Evolutionary conservation across 2,888 invertebrate genomes (phyloP), one percentile per base, ranked within the genome.

Genomic region (Lasioglossum figueresi): DNA sequence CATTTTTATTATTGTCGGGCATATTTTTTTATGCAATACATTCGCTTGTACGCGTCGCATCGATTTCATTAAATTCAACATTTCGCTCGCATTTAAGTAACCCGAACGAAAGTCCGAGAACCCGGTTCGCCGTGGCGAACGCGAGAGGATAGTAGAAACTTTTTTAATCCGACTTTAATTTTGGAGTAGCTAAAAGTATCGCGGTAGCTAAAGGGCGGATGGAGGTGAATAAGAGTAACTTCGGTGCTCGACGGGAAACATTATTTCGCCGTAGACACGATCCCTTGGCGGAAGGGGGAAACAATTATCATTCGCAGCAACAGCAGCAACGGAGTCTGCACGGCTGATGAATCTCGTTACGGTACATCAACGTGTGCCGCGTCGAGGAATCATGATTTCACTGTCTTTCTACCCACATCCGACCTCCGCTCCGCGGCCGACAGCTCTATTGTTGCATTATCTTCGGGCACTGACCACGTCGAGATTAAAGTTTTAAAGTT

Each of bases 401-500:
- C 79, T 79, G 77, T 76, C 86, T 85, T 89, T 76, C 87, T 76
- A 37, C 75, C 76, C 82, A 80, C 87, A 81, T 82, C 82, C 83
- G 78, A 66, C 66, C 66, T 66, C 82, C 82, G 80, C 81, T 79
- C 73, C 79, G 40, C 16, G 23, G 19, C 75, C 88, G 83, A 78
- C 89, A 86, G 87, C 89, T 88, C 90, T 86, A 93, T 92, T 93
- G 92, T 92, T 91, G 87, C 89, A 90, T 92, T 92, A 92, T 92
- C 91, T 92, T 90, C 91, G 88, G 88, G 82, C 91, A 84, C 88
- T 92, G 91, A 92, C 91, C 91, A 91, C 90, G 91, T 90, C 91
- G 91, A 90, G 92, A 91, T 91, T 93, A 92, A 92, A 92, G 91
- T 93, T 93, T 93, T 90, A 90, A 92, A 92, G 91, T 91, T 90